These are phyloP conservation scores for Salpingus planirostris DNA, from an alignment of 2,888 invertebrate genomes.

Conservation along the genomic window DNA sequence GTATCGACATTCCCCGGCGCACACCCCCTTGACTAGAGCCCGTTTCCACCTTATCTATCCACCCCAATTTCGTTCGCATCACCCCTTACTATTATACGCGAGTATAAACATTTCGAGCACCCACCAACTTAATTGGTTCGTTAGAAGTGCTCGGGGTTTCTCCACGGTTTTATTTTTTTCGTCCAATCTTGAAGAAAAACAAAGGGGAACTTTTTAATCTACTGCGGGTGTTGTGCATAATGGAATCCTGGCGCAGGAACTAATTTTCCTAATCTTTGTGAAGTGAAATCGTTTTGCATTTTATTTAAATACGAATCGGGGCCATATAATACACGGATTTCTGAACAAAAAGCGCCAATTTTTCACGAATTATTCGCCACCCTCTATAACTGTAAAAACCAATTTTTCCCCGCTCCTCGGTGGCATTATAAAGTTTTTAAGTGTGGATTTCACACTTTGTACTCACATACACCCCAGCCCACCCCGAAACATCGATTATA, in stretches of 20 bases:
- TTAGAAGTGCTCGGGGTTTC: slow-evolving; percentile 22
- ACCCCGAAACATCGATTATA: no score
- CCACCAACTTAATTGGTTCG: slow-evolving; percentile 23
- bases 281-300: slow-evolving; percentile 20
- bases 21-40: slow-evolving; percentile 3
- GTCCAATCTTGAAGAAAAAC: slow-evolving; percentile 15
- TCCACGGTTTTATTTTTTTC: no score
- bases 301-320: slow-evolving; percentile 16
- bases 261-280: slow-evolving; percentile 22
- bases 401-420: no score
- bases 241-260: slow-evolving; percentile 18
- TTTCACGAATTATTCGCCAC: no score
- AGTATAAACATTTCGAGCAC: slow-evolving; percentile 13
- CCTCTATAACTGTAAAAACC: no score
- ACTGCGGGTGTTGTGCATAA: slow-evolving; percentile 19
- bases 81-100: no score
- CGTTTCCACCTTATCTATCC: slow-evolving; percentile 8
- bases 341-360: no score
- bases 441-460: no score
- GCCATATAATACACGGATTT: no score
- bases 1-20: slow-evolving; percentile 14
- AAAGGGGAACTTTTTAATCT: slow-evolving; percentile 17
- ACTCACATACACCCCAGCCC: no score
- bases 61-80: no score
- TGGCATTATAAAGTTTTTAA: no score